These are phyloP conservation scores for Mythimna ferrago DNA, from an alignment of 2,888 invertebrate species.

Conservation along the genomic window DNA sequence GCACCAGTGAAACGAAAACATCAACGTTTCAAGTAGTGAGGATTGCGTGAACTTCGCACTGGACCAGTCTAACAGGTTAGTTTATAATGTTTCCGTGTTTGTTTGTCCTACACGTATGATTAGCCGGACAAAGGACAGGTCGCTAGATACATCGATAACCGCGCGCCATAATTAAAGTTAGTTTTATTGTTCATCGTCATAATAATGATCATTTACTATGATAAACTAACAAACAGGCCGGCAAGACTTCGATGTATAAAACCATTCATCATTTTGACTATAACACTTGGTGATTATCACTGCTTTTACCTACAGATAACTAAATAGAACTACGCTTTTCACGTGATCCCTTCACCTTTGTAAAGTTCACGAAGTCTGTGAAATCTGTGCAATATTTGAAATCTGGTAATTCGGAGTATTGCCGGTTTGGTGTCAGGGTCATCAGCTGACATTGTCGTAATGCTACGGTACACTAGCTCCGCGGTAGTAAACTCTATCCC, in stretches of 20 bases:
- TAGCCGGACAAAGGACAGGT: slow-evolving; percentile 55
- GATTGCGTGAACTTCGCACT: slow-evolving; percentile 82
- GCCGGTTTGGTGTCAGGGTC: slow-evolving; percentile 74
- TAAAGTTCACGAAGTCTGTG: slow-evolving; percentile 61
- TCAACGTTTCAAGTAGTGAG: slow-evolving; percentile 85
- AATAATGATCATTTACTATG: slow-evolving; percentile 12
- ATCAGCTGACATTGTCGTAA: slow-evolving; percentile 73
- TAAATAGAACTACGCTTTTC: slow-evolving; percentile 14
- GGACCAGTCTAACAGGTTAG: slow-evolving; percentile 77
- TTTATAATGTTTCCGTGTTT: slow-evolving; percentile 56
- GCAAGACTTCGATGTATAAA: not conserved
- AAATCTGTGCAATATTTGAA: slow-evolving; percentile 75
- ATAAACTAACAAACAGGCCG: slow-evolving; percentile 22
- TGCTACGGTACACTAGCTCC: slow-evolving; percentile 69
- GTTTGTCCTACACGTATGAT: slow-evolving; percentile 48
- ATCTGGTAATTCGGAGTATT: slow-evolving; percentile 68
- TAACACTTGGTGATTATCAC: slow-evolving; percentile 15
- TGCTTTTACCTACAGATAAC: not conserved
- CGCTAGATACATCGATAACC: slow-evolving; percentile 46
- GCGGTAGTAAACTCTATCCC: slow-evolving; percentile 31
- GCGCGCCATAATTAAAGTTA: slow-evolving; percentile 38
- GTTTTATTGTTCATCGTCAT: slow-evolving; percentile 26
- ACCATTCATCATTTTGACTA: slow-evolving; percentile 25
- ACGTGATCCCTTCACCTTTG: slow-evolving; percentile 54
- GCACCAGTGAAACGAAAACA: slow-evolving; percentile 83